A percentile compares a stretch with the other conserved stretches of the same genome.
These are phyloP conservation scores for Phoebastria nigripes DNA, from an alignment of 2,797 vertebrate species.

Conservation along the genomic window DNA sequence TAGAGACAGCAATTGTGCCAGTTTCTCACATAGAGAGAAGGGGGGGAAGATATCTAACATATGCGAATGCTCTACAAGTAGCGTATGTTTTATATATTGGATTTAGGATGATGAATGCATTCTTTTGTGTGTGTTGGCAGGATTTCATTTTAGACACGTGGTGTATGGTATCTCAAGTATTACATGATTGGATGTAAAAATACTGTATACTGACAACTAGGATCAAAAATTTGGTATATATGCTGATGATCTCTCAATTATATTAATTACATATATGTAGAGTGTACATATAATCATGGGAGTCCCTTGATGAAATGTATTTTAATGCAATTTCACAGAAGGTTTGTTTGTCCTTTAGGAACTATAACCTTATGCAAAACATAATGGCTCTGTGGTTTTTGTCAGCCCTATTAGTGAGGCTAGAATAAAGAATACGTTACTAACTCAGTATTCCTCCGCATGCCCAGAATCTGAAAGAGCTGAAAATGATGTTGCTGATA, in stretches of 20 bases:
- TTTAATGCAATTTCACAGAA: not conserved
- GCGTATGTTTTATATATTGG: constrained; percentile 4
- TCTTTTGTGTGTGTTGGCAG: not conserved
- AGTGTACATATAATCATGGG: not conserved
- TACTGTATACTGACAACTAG: not conserved
- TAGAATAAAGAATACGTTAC: not conserved
- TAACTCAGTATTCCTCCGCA: not conserved
- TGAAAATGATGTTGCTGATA: not conserved
- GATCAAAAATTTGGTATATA: not conserved
- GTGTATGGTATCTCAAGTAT: not conserved
- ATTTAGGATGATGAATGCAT: not conserved
- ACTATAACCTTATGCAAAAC: not conserved
- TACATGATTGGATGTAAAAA: not conserved
- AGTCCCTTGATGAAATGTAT: not conserved
- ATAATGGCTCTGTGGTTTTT: not conserved
- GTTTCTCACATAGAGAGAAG: not conserved
- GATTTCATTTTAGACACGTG: not conserved
- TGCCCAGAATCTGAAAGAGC: not conserved
- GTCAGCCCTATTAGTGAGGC: not conserved
- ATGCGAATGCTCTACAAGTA: not conserved
- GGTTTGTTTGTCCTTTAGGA: not conserved
- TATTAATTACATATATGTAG: not conserved
- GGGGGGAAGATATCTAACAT: not conserved
- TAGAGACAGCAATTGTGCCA: not conserved
- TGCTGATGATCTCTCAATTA: not conserved